Evolutionary conservation across 2,113 vertebrate species (phyloP).

Genomic region (Myotis davidii): DNA sequence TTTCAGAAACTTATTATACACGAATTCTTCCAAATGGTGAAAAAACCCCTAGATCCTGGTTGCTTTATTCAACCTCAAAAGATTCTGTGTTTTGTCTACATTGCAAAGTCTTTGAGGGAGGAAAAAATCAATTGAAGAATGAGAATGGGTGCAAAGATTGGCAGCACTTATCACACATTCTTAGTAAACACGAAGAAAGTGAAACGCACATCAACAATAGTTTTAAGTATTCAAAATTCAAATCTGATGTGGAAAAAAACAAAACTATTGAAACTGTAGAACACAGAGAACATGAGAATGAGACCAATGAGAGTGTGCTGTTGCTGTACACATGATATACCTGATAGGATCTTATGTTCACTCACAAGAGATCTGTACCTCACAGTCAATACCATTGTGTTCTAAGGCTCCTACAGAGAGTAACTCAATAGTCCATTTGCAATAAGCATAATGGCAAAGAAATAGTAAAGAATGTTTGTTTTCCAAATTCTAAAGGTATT

Average conservation of each 20-base stretch:
- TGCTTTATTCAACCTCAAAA: conserved; percentile 76
- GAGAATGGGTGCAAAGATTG: conserved; percentile 78
- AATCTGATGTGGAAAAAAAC: conserved; percentile 56
- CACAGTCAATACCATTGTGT: neutral
- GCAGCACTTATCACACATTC: conserved; percentile 80
- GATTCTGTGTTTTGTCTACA: conserved; percentile 78
- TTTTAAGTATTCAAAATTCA: conserved; percentile 73
- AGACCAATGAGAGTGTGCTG: neutral
- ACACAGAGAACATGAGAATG: neutral
- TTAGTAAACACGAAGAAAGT: conserved; percentile 79
- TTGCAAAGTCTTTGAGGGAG: conserved; percentile 77
- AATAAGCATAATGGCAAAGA: conserved; percentile 13
- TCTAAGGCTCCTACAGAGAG: neutral
- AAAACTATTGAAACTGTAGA: neutral
- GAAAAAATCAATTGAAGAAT: conserved; percentile 78
- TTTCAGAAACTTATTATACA: conserved; percentile 79
- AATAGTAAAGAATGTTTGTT: conserved; percentile 9
- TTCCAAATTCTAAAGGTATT: neutral
- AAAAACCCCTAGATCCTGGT: conserved; percentile 72
- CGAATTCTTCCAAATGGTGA: conserved; percentile 78
- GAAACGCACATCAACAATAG: conserved; percentile 75
- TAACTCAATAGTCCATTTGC: neutral
- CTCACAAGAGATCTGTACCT: neutral
- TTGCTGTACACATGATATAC: conserved; percentile 34
- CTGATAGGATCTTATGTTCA: neutral